These are phyloP conservation scores for Morone saxatilis DNA, from an alignment of 2,113 vertebrate genomes.

Conservation along the genomic window DNA sequence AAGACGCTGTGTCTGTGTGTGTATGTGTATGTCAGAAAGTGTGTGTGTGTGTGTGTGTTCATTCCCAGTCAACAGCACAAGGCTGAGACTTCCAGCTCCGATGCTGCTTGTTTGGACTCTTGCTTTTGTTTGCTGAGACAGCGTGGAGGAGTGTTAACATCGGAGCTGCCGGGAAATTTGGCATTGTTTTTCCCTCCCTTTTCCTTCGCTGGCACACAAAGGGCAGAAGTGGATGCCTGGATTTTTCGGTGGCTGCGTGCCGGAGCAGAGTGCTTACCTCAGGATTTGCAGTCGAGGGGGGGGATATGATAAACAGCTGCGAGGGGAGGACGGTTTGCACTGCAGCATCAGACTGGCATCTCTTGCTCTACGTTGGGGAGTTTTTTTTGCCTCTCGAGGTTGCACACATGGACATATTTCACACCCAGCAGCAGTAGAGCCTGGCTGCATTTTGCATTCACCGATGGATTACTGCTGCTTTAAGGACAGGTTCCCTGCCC, in stretches of 20 bases:
- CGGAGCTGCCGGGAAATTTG: slow-evolving; percentile 16
- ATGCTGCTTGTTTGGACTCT: slow-evolving; percentile 22
- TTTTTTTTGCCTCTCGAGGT: background rate
- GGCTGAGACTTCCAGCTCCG: background rate
- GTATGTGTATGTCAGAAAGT: background rate
- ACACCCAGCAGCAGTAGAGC: slow-evolving; percentile 13
- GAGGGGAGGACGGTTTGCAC: slow-evolving; percentile 37
- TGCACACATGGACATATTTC: slow-evolving; percentile 31
- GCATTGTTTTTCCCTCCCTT: background rate
- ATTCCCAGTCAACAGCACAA: background rate
- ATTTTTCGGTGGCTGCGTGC: slow-evolving; percentile 14
- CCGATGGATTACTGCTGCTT: slow-evolving; percentile 38
- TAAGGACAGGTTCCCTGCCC: slow-evolving; percentile 3
- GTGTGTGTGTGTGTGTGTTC: slow-evolving; percentile 8
- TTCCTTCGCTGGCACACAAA: background rate
- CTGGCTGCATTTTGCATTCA: background rate
- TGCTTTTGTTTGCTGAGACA: slow-evolving; percentile 10
- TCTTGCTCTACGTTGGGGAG: slow-evolving; percentile 18
- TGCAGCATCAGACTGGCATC: slow-evolving; percentile 58
- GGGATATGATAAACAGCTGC: slow-evolving; percentile 38
- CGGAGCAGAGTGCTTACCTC: slow-evolving; percentile 50
- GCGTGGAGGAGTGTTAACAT: slow-evolving; percentile 17
- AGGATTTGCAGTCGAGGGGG: slow-evolving; percentile 13
- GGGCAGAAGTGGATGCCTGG: slow-evolving; percentile 5
- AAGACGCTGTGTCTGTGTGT: background rate